Evolutionary conservation across 2,113 vertebrate species (phyloP), one percentile per base, ranked within the genome.

Genomic region (Amazona vittata): DNA sequence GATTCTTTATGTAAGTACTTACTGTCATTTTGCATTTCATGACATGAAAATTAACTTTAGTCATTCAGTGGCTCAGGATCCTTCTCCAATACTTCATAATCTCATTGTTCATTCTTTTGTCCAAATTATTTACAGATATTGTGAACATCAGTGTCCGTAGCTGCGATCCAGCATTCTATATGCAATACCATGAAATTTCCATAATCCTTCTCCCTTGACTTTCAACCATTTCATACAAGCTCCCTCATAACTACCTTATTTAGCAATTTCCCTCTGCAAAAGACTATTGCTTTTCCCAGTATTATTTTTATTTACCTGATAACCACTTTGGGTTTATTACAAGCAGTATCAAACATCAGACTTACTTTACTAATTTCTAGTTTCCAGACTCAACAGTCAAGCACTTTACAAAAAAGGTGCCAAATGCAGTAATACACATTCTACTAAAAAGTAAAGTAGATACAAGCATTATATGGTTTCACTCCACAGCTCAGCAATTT

Each of bases 221-320:
- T 73, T 86, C n/a, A 85, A 63, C 5, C 5, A n/a, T n/a, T 91
- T 74, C 8, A 31, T 19, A 50, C 0, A 0, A 78, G 5, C 31
- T 53, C 12, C 5, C 4, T 63, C 28, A 3, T 44, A 91, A 74
- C 31, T 41, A 49, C 8, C 15, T 49, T 49, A 49, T 14, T 49
- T 49, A 49, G 49, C 13, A 3, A 65, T 8, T 69, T 85, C 33
- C 22, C 50, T 84, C 46, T 43, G 46, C 24, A 67, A 44, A 41
- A 67, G 8, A n/a, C 15, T 5, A 10, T 6, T 89, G 19, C 26
- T 78, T 89, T 78, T 47, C 12, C 15, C 59, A 44, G 31, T 6
- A 41, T 12, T 4, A 35, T 37, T 75, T 89, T 83, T 83, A 59
- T 77, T 91, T 74, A 89, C n/a, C 8, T 47, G 44, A 53, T 79